Base-by-base conservation (phyloP, 2,888 invertebrate genomes). In the Scrobipalpa costella region DNA sequence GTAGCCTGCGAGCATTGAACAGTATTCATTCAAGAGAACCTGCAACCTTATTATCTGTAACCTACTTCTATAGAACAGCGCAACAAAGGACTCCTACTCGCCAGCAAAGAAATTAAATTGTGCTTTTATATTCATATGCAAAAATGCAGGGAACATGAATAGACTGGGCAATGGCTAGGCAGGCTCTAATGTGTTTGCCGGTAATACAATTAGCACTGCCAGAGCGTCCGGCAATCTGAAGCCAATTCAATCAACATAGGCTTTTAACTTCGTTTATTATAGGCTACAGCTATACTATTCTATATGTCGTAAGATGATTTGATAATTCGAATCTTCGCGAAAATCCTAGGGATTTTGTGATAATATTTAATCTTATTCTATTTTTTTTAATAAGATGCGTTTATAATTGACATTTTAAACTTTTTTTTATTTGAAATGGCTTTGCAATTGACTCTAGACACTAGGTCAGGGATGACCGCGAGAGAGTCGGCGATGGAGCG, bases 171-270 rank as follows among this genome's bases (percentile, higher is more conserved):
- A 11, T 36, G 11, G 36, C 7, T 7, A 52, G 52, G 17, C 19
- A 15, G 58, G 78, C 75, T 68, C 72, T 70, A 76, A 76, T 83
- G 80, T 81, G 84, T 85, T 86, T 86, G 86, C 77, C 76, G 73
- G 80, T 88, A 88, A 88, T 83, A 78, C 85, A 85, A 86, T 89
- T 86, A 87, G 84, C 73, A 73, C 74, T 72, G 79, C 79, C 75
- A 78, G 74, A 81, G 78, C 81, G 75, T 82, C 81, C 84, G 81
- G 88, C 88, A 88, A 89, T 90, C 89, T 84, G 87, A 83, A 83
- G 81, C 84, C 83, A 82, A 89, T 88, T 88, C 84, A 88, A 89
- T 89, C 88, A 89, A 81, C 87, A 86, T 84, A 83, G 84, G 82
- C 86, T 85, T 88, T 88, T 88, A 85, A 85, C 77, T 84, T 79